A percentile compares a stretch with the other conserved stretches of the same genome.
phyloP scores from a whole-genome alignment of 1,140 invertebrate genomes.

The Drosophila ananassae region DNA sequence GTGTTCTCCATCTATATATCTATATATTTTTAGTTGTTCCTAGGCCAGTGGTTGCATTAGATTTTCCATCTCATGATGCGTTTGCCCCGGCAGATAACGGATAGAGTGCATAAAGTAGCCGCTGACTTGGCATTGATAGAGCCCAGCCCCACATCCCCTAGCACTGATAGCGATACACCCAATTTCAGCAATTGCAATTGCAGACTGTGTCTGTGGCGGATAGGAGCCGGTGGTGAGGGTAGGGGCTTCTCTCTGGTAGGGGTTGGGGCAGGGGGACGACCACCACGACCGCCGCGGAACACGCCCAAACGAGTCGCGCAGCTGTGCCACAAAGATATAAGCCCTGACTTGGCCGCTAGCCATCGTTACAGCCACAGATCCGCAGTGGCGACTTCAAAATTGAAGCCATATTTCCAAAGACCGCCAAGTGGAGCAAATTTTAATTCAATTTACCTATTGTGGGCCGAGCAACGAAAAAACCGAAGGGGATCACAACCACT shows the following conservation, averaged over 20 bases:
- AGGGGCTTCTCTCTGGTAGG: not conserved
- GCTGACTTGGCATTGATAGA: conserved; percentile 60
- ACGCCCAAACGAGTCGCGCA: conserved; percentile 80
- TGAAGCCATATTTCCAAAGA: conserved; percentile 20
- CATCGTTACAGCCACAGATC: conserved; percentile 24
- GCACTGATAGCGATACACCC: conserved; percentile 43
- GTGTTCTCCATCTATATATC: conserved; percentile 42
- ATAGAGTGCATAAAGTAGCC: conserved; percentile 37
- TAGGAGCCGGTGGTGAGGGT: not conserved
- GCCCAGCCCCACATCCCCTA: conserved; percentile 21
- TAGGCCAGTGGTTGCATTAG: conserved; percentile 38
- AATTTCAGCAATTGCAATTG: conserved; percentile 67
- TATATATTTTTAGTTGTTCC: conserved; percentile 44
- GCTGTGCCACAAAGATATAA: conserved; percentile 55
- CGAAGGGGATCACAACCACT: conserved; percentile 14
- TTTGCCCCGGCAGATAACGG: conserved; percentile 48
- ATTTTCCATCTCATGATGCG: conserved; percentile 54
- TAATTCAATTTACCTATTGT: conserved; percentile 71
- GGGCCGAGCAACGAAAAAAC: conserved; percentile 24
- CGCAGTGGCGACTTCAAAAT: not conserved
- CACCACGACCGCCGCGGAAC: conserved; percentile 62
- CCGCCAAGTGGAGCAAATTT: conserved; percentile 30
- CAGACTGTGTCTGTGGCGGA: not conserved
- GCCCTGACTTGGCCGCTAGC: conserved; percentile 45
- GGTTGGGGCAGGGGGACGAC: not conserved